Base-by-base conservation (phyloP, 2,797 vertebrate genomes). In the Galago senegalensis region DNA sequence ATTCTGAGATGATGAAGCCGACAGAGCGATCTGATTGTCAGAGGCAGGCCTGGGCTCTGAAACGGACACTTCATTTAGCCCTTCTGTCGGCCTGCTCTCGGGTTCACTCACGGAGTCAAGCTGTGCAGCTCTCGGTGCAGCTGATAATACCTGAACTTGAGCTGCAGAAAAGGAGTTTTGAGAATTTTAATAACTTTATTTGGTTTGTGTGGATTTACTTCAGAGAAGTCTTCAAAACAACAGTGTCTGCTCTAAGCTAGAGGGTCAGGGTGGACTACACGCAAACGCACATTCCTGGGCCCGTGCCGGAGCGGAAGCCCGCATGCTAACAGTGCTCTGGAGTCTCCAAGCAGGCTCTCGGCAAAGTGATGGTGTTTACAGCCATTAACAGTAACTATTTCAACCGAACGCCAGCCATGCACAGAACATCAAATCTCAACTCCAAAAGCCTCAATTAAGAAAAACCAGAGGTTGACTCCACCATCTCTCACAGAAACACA, bases 71-170 rank as follows among this genome's bases (percentile, higher is more conserved):
- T 94, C 94, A 21, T 53, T n/a, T 27, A n/a, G 85, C 56, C 96
- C 97, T 85, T 96, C 97, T 12, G 69, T 2, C 3, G 94, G 90
- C 94, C 58, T 89, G 69, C n/a, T 93, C 29, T 97, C 93, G 14
- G 37, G 97, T 25, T 98, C 98, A 25, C 60, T 63, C 2, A 98
- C 97, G 34, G 98, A 99, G 98, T 99, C 99, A 21, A 99, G 99
- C 98, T 99, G 99, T 25, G 99, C 98, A 31, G 99, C 99, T 97
- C 99, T 99, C 84, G 99, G 98, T 17, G 99, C 99, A n/a, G 99
- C 99, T 58, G 99, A 99, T 93, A 99, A 96, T 67, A 99, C 99
- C 98, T 99, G 99, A 63, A 99, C 99, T 98, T 99, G 99, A 98
- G 99, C 99, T 99, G 97, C 29, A 93, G 9, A 87, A 97, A 96